A percentile compares a stretch with the other conserved stretches of the same genome.
These are phyloP conservation scores for Austrolebias charrua DNA, from an alignment of 2,797 vertebrate species.

Conservation along the genomic window DNA sequence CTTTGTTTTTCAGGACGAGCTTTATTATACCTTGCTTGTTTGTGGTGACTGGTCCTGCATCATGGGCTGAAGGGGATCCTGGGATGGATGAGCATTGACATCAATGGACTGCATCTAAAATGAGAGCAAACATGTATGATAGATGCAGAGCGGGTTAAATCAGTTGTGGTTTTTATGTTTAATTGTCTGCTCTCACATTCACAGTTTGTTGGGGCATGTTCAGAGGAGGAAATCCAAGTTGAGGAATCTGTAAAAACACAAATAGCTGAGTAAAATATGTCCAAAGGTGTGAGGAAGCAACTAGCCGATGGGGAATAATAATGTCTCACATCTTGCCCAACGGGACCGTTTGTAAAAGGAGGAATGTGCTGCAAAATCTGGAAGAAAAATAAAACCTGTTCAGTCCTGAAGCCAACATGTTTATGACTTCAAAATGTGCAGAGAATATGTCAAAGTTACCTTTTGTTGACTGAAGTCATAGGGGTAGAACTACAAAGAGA, in stretches of 20 bases:
- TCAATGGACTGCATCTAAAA: conserved; percentile 58
- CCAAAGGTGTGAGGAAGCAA: background rate
- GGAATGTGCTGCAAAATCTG: conserved; percentile 71
- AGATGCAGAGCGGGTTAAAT: background rate
- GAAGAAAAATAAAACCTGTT: conserved; percentile 32
- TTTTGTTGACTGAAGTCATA: conserved; percentile 75
- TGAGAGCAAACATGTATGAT: background rate
- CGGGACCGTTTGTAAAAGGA: conserved; percentile 58
- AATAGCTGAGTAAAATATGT: background rate
- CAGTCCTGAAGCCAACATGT: background rate
- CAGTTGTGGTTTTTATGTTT: background rate
- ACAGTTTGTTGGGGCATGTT: conserved; percentile 64
- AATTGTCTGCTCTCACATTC: conserved; percentile 61
- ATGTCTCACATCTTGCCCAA: conserved; percentile 58
- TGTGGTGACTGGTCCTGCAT: conserved; percentile 70
- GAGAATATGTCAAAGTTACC: conserved; percentile 56
- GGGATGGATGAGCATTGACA: conserved; percentile 58
- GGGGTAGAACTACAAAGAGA: conserved; percentile 76
- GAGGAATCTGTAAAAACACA: conserved; percentile 59
- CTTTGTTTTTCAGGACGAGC: too few relatives aligned
- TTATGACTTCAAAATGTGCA: background rate
- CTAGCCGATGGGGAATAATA: background rate
- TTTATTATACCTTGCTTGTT: conserved; percentile 65
- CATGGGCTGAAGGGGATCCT: conserved; percentile 62
- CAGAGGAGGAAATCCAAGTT: conserved; percentile 66